Conservation (phyloP, 2,113 vertebrate species). For the Dermatemys mawii region DNA sequence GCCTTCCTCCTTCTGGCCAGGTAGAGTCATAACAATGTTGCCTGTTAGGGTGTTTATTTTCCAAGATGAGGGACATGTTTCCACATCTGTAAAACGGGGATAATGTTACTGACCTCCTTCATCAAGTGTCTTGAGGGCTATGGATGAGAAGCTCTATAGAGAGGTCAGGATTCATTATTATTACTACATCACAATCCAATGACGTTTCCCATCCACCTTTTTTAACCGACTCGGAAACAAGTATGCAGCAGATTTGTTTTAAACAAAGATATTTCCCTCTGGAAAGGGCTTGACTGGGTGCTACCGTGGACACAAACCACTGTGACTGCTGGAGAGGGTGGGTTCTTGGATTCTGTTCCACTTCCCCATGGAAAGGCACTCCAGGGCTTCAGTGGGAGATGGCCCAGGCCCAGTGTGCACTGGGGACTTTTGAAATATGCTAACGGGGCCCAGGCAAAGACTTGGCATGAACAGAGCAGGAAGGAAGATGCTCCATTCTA, state of each 20-base stretch:
- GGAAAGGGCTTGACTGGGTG: not conserved
- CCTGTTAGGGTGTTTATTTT: not conserved
- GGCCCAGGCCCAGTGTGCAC: not conserved
- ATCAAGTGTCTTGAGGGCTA: not conserved
- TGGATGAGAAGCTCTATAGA: not conserved
- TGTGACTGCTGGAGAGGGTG: not conserved
- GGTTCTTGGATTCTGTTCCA: not conserved
- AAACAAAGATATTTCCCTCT: not conserved
- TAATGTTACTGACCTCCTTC: not conserved
- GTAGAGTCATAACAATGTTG: not conserved
- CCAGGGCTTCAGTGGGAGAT: not conserved
- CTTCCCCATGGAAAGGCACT: not conserved
- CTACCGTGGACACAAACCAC: not conserved
- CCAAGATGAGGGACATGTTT: not conserved
- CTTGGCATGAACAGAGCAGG: not conserved
- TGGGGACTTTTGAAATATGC: not conserved
- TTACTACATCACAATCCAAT: not conserved
- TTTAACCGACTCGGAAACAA: accelerated
- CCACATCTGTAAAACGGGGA: no score
- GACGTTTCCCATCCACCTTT: not conserved
- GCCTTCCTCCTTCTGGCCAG: not conserved
- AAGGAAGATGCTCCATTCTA: not conserved
- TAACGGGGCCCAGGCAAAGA: not conserved
- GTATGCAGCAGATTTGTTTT: not conserved
- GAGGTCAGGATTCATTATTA: not conserved